These are phyloP conservation scores for Scarus forsteni DNA, from an alignment of 2,797 vertebrate species.

Conservation along the genomic window DNA sequence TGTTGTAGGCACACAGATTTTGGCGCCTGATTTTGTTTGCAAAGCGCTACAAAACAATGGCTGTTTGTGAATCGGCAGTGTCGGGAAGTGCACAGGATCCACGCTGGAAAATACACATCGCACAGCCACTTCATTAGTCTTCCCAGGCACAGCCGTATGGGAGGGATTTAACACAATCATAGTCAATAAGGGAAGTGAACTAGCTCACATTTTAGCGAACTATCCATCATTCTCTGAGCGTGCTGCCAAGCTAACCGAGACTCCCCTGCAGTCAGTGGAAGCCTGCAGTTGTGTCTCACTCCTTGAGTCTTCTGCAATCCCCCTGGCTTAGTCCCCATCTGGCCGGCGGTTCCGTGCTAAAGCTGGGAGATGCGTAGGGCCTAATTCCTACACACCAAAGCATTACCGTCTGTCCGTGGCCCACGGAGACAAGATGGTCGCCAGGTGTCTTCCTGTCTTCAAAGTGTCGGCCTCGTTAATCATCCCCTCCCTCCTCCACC, in stretches of 20 bases:
- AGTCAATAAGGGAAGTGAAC: constrained; percentile 74
- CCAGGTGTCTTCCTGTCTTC: constrained; percentile 85
- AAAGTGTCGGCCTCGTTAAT: constrained; percentile 82
- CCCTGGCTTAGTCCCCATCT: constrained; percentile 70
- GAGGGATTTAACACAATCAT: constrained; percentile 65
- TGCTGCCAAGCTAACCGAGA: constrained; percentile 44
- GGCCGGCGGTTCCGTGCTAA: constrained; percentile 69
- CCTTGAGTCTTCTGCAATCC: constrained; percentile 58
- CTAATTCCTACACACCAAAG: constrained; percentile 78
- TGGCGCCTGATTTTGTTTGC: constrained; percentile 69
- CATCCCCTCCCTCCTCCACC: constrained; percentile 59
- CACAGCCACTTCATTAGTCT: constrained; percentile 64
- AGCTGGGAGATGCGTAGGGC: constrained; percentile 68
- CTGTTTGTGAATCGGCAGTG: constrained; percentile 64
- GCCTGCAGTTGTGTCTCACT: constrained; percentile 54
- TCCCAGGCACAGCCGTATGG: constrained; percentile 28
- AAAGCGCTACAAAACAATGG: constrained; percentile 68
- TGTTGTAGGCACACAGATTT: constrained; percentile 35
- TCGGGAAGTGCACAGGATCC: constrained; percentile 71
- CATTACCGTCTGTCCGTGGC: constrained; percentile 76
- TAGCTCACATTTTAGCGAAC: constrained; percentile 41
- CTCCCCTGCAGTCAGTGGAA: constrained; percentile 25
- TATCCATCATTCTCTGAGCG: constrained; percentile 60
- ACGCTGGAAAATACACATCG: constrained; percentile 71
- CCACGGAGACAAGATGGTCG: constrained; percentile 81